Evolutionary conservation across 2,888 invertebrate species (phyloP), one percentile per base, ranked within the genome.

Genomic region (Parelbella ahira): DNA sequence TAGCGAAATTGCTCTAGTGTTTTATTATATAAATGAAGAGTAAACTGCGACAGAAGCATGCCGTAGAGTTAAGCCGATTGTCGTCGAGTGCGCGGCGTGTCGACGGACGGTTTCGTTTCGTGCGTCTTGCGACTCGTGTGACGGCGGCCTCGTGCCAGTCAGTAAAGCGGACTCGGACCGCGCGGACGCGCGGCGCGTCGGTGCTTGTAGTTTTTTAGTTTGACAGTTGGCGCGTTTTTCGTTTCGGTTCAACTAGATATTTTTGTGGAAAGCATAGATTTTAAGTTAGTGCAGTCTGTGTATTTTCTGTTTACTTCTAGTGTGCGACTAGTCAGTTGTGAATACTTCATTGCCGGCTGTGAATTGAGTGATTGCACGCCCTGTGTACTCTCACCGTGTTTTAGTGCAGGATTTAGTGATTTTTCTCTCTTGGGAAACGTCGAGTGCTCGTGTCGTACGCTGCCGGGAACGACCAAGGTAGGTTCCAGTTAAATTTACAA

Each of bases 161-260:
- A 84, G 86, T 86, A 76, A 74, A 81, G 76, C 81, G 82, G 86
- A 80, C 84, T 84, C 84, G 68, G 65, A 71, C 75, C 79, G 86
- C 80, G 83, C 74, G 79, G 79, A 66, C 65, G 84, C 78, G 81
- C 76, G 71, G 74, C 68, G 77, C 74, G 77, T 77, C 68, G 86
- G 84, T 87, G 86, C 86, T 87, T 81, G 84, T 87, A 84, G 84
- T 82, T 82, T 83, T 83, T 86, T 84, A 82, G 81, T 80, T 84
- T 87, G 84, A 86, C 86, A 86, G 80, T 87, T 86, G 86, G 83
- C 86, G 86, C 83, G 83, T 75, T 86, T 83, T 84, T 81, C 73
- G 74, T 81, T 84, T 76, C 66, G 53, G 71, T 79, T 75, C 58
- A 71, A 67, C 65, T 71, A 68, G 63, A 64, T 71, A 72, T 66